phyloP scores from a whole-genome alignment of 2,888 invertebrate genomes.

The Andrena fulva region DNA sequence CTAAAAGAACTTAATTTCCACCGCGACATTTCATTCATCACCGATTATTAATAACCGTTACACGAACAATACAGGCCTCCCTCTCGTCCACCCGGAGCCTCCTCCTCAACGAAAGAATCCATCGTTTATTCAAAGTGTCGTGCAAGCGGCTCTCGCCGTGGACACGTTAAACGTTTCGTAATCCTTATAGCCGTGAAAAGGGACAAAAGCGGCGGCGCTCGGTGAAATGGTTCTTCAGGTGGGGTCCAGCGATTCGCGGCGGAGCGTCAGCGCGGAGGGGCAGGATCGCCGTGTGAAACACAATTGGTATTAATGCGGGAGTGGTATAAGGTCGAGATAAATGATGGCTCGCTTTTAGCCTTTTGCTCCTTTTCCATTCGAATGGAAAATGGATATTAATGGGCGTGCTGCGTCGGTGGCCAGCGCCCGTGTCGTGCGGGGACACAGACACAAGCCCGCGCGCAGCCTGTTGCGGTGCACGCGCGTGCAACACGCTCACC shows the following conservation, averaged over 20 bases:
- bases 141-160: conserved; percentile 4
- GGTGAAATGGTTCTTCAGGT: conserved; percentile 42
- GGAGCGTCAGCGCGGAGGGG: conserved; percentile 40
- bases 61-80: neutral
- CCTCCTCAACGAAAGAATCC: neutral
- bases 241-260: conserved; percentile 40
- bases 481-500: conserved; percentile 34
- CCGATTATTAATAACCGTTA: conserved; percentile 9
- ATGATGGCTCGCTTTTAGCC: conserved; percentile 77
- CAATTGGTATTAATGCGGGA: conserved; percentile 81
- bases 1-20: neutral
- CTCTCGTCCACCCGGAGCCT: neutral
- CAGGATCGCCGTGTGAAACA: conserved; percentile 73
- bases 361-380: conserved; percentile 76
- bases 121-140: neutral
- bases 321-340: conserved; percentile 77
- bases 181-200: conserved; percentile 1
- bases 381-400: conserved; percentile 83
- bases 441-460: neutral
- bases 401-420: conserved; percentile 71
- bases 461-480: conserved; percentile 49
- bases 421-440: conserved; percentile 49
- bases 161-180: conserved; percentile 15
- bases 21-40: neutral
- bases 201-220: conserved; percentile 11